Evolutionary conservation across 2,797 vertebrate genomes (phyloP), one percentile per base, ranked within the genome.

Genomic region (Sebastes minor): DNA sequence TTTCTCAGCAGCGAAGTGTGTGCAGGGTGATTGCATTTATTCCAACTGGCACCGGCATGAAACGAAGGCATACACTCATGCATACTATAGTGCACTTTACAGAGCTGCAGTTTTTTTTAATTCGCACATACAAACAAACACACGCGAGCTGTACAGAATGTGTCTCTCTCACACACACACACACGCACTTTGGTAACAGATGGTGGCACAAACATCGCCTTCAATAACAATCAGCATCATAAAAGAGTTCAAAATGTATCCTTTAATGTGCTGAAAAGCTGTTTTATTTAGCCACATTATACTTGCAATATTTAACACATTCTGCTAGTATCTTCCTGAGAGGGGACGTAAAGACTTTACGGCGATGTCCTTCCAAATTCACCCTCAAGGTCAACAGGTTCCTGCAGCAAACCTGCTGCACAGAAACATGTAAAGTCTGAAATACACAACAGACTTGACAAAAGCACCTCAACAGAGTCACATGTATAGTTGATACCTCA

Each of bases 121-220:
- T 74, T 78, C 71, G 66, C 72, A 81, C 71, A 66, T 25, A 25
- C 61, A 49, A 27, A 56, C 75, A 64, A 63, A 76, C 66, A 68
- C 80, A 66, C 11, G 5, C 63, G 16, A 49, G 59, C 71, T 71
- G 42, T 63, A 11, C 35, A 67, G 59, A 71, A 62, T 42, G 9
- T 25, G 14, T 33, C 60, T 13, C 49, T 32, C 33, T 2, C 23
- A 23, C 75, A 64, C 55, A 68, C 62, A 55, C 28, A 30, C 61
- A 33, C 38, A 49, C 75, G 61, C 55, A 68, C 62, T n/a, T 27
- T 6, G 16, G 38, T 68, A 76, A 80, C 86, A 89, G 87, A 87
- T 86, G 86, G 82, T 18, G 35, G 69, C 61, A 60, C 65, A 83
- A 83, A 83, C 60, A 68, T n/a, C 27, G 46, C 46, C 52, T 76